phyloP scores from a whole-genome alignment of 2,113 vertebrate genomes.

The Pterocles gutturalis region DNA sequence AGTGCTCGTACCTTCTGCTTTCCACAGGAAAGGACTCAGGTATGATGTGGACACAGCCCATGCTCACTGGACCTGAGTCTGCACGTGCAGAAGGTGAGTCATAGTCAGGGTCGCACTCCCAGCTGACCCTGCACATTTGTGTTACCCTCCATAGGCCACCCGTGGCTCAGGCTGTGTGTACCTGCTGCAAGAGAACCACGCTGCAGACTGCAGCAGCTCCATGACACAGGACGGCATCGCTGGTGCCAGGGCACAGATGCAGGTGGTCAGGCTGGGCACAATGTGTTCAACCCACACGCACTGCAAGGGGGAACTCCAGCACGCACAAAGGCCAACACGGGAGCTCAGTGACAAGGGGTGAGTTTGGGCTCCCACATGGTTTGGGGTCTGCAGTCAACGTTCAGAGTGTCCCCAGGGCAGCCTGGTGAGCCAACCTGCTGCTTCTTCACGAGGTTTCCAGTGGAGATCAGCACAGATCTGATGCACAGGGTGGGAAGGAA shows the following conservation, averaged over 20 bases:
- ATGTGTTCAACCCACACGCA: fast-evolving
- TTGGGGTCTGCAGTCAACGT: neutral
- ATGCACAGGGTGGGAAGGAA: neutral
- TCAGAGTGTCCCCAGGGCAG: neutral
- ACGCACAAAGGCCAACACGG: fast-evolving
- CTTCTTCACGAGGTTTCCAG: neutral
- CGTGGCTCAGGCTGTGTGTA: neutral
- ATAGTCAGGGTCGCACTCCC: neutral
- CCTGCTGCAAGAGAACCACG: neutral
- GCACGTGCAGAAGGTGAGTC: neutral
- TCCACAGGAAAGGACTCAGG: neutral
- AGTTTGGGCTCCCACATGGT: fast-evolving
- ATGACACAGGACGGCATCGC: fast-evolving
- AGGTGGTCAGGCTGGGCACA: neutral
- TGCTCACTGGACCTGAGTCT: fast-evolving
- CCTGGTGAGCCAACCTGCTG: fast-evolving
- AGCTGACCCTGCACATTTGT: neutral
- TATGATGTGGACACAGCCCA: fast-evolving
- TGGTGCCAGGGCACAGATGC: neutral
- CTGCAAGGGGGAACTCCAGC: neutral
- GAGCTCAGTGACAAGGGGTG: neutral
- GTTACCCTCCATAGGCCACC: fast-evolving
- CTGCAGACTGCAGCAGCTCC: neutral
- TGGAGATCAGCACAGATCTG: neutral
- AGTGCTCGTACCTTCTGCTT: neutral